Conservation (phyloP, 2,888 invertebrate genomes). For the Mimumesa dahlbomi region DNA sequence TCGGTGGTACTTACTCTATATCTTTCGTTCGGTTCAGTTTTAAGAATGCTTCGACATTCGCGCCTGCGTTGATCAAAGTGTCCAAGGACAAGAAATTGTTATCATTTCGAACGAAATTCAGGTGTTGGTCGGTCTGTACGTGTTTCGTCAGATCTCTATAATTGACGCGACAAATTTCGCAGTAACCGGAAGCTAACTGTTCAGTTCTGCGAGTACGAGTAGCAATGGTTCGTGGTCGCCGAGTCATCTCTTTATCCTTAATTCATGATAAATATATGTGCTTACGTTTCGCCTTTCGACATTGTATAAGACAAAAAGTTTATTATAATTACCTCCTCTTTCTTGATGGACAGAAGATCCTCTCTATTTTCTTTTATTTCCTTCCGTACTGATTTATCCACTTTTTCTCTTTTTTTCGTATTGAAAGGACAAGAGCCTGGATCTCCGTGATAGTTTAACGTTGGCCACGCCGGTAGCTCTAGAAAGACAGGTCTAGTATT, state of each 20-base stretch:
- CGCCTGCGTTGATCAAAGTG: conserved; percentile 85
- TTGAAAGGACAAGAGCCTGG: conserved; percentile 79
- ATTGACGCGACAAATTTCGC: conserved; percentile 90
- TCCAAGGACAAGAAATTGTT: conserved; percentile 89
- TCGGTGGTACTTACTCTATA: conserved; percentile 67
- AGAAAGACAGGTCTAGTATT: conserved; percentile 84
- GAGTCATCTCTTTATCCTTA: conserved; percentile 80
- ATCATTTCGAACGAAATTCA: conserved; percentile 87
- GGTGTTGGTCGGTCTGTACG: conserved; percentile 87
- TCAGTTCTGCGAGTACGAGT: conserved; percentile 77
- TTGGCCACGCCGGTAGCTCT: conserved; percentile 85
- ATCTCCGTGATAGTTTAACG: conserved; percentile 80
- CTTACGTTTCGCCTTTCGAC: too few species aligned
- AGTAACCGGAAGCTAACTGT: conserved; percentile 84
- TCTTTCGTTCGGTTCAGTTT: conserved; percentile 82
- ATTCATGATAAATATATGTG: too few species aligned
- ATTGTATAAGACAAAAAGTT: background rate
- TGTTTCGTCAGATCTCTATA: conserved; percentile 87
- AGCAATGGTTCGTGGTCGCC: conserved; percentile 78
- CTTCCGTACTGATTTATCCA: conserved; percentile 60
- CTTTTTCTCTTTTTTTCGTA: conserved; percentile 67
- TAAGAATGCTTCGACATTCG: conserved; percentile 86
- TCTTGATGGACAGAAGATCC: conserved; percentile 63
- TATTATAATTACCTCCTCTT: conserved; percentile 69
- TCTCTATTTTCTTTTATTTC: conserved; percentile 74